Base-by-base conservation (phyloP, 2,888 invertebrate species). In the Stenodema calcarata region DNA sequence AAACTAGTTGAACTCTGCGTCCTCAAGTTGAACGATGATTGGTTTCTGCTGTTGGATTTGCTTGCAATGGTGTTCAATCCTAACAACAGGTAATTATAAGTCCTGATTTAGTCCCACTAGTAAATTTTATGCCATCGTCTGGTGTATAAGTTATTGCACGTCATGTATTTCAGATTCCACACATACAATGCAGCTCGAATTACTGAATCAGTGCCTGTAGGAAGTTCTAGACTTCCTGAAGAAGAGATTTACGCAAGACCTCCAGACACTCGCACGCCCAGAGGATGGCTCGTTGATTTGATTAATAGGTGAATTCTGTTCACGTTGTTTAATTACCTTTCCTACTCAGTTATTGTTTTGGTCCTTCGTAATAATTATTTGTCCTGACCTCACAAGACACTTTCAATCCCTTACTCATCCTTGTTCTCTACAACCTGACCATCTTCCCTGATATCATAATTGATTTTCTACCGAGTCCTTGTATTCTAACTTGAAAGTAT, bases 261-360 rank as follows among this genome's bases (percentile, higher is more conserved):
- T 86, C 92, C 93, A 75, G 98, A 98, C 92, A 94, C 95, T 85
- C 94, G 98, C 90, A 95, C 95, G 89, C 96, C 97, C 16, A 94
- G 97, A 89, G 98, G 98, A 87, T 99, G 98, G 98, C 94, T 99
- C 89, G 98, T 98, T 88, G 98, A 99, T 93, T 93, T 99, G 89
- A 96, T 99, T 88, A 99, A 99, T 93, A 94, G 93, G 93, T 94
- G 91, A 90, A 91, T 91, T 42, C 50, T n/a, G 6, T 41, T 44
- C 3, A 69, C 7, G n/a, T n/a, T n/a, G n/a, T n/a, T n/a, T n/a
- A n/a, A n/a, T 1, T 75, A 35, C 27, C 75, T 35, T 75, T 27
- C 2, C 75, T 30, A 75, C 3, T n/a, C n/a, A n/a, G n/a, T n/a
- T n/a, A n/a, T n/a, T n/a, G n/a, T n/a, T n/a, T n/a, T n/a, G n/a